A percentile compares a stretch with the other conserved stretches of the same genome.
phyloP scores from a whole-genome alignment of 2,888 invertebrate genomes.

The Lithosia quadra region DNA sequence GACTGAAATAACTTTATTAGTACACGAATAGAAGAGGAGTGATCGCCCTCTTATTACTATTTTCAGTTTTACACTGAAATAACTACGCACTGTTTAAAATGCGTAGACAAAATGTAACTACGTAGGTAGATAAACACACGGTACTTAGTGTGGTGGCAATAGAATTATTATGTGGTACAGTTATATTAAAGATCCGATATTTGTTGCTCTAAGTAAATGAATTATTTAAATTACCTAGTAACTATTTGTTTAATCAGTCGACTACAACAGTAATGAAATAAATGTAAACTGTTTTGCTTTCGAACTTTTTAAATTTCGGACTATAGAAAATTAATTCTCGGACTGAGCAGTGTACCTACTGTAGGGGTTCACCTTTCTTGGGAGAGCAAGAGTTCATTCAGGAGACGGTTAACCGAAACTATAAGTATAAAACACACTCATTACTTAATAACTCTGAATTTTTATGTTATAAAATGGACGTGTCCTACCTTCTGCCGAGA shows the following conservation, averaged over 20 bases:
- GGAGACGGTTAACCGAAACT: too few relatives aligned
- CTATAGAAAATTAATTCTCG: too few relatives aligned
- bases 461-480: too few relatives aligned
- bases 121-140: conserved; percentile 18
- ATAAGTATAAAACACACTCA: too few relatives aligned
- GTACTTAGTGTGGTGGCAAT: conserved; percentile 17
- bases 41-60: conserved; percentile 80
- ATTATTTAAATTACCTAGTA: background rate
- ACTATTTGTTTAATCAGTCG: conserved; percentile 21
- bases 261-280: conserved; percentile 4
- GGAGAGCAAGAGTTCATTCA: too few relatives aligned
- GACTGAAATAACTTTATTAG: conserved; percentile 79
- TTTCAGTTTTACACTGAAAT: conserved; percentile 72
- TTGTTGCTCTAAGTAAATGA: conserved; percentile 6
- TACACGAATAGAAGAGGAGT: conserved; percentile 78
- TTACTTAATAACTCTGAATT: too few relatives aligned
- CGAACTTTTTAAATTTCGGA: background rate
- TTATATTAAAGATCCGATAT: conserved; percentile 17
- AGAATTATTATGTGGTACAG: conserved; percentile 22
- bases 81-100: conserved; percentile 56
- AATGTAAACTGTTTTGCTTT: background rate
- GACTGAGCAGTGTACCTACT: too few relatives aligned
- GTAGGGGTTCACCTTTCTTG: too few relatives aligned
- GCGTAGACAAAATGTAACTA: conserved; percentile 46
- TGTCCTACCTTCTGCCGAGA: too few relatives aligned